Conservation (phyloP, 2,113 vertebrate genomes). For the Xyliphius kryptos region DNA sequence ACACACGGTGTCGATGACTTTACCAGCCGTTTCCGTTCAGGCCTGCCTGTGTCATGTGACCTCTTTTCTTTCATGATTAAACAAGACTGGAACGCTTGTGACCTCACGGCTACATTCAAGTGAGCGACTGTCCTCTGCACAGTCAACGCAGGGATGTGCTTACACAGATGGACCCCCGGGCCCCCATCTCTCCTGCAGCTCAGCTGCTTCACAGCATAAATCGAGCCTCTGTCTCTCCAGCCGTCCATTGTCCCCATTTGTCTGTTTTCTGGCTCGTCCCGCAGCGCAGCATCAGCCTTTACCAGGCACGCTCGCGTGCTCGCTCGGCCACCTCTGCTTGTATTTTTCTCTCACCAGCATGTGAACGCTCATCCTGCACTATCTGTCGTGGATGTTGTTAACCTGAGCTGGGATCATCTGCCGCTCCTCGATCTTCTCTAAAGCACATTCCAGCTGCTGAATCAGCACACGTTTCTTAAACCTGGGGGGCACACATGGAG, state of each 20-base stretch:
- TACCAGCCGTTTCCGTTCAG: too few species aligned
- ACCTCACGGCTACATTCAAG: background rate
- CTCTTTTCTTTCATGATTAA: slow-evolving; percentile 4
- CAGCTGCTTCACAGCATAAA: background rate
- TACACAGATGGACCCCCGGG: too few species aligned
- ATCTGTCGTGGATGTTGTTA: slow-evolving; percentile 76
- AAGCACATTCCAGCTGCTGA: slow-evolving; percentile 86
- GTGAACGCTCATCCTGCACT: too few species aligned
- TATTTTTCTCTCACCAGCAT: too few species aligned
- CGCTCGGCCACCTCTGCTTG: background rate
- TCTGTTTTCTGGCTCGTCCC: slow-evolving; percentile 6
- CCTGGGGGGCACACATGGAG: too few species aligned
- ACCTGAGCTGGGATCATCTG: slow-evolving; percentile 61
- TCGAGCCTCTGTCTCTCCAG: slow-evolving; percentile 8
- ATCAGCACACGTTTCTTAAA: slow-evolving; percentile 98
- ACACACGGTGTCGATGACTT: too few species aligned
- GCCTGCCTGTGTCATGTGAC: slow-evolving; percentile 1
- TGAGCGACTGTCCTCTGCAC: too few species aligned
- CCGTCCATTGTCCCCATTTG: slow-evolving; percentile 15
- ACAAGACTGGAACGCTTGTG: slow-evolving; percentile 25
- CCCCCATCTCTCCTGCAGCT: too few species aligned
- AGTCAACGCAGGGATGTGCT: too few species aligned
- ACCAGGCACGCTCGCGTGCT: background rate
- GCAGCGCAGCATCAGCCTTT: slow-evolving; percentile 16
- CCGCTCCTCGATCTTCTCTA: slow-evolving; percentile 74